phyloP scores from a whole-genome alignment of 2,113 vertebrate species.

The Theristicus caerulescens region DNA sequence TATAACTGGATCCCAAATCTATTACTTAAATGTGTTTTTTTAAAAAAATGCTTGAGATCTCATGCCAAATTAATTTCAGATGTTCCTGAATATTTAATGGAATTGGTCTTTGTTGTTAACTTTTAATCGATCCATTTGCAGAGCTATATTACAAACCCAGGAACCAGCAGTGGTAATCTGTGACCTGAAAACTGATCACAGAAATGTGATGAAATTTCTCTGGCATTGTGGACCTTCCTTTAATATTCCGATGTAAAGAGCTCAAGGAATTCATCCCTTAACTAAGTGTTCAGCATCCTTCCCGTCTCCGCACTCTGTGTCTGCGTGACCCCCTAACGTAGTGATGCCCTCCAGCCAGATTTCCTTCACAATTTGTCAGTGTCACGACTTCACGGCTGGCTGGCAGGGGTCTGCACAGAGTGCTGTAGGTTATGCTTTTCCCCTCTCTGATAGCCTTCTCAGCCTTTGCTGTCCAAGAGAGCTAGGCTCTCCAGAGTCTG shows the following conservation, averaged over 20 bases:
- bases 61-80: slow-evolving; percentile 60
- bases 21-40: background rate
- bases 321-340: background rate
- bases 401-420: background rate
- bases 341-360: background rate
- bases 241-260: background rate
- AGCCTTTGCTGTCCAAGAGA: background rate
- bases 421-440: background rate
- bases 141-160: slow-evolving; percentile 34
- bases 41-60: slow-evolving; percentile 7
- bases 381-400: background rate
- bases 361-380: background rate
- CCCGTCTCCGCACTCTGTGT: background rate
- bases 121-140: slow-evolving; percentile 32
- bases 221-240: slow-evolving; percentile 42
- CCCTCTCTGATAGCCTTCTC: background rate
- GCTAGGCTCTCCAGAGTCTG: background rate
- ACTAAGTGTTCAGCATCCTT: background rate
- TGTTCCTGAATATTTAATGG: slow-evolving; percentile 40
- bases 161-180: slow-evolving; percentile 47
- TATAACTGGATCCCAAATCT: slow-evolving; percentile 1
- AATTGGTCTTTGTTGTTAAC: slow-evolving; percentile 26
- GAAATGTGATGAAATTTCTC: slow-evolving; percentile 45
- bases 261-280: background rate
- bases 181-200: slow-evolving; percentile 51